Base-by-base conservation (phyloP, 2,888 invertebrate species). In the Tetragonisca angustula region DNA sequence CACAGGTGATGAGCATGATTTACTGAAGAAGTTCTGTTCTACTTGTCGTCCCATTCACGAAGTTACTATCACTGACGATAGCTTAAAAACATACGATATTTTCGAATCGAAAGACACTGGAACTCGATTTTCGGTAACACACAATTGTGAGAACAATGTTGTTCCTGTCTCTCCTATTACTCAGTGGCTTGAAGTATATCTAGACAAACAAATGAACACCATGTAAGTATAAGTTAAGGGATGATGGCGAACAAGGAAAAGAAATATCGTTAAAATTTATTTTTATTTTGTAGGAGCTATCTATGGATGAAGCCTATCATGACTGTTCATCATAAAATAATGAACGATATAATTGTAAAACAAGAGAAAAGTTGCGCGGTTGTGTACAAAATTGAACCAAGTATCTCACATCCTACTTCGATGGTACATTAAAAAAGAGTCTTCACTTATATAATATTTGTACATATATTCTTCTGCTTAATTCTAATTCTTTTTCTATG, bases 1-100 rank as follows among this genome's bases (percentile, higher is more conserved):
- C 24, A 90, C 87, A 24, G 93, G 93, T 13, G 93, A 94, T 59
- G 86, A 92, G 21, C 89, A 84, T 0, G 88, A 91, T 19, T 43
- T 87, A 4, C 87, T 95, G 69, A 89, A 91, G 71, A 87, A 91
- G 92, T 52, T 94, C 94, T 83, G 89, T 21, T 32, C 93, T 3
- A 88, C 91, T 2, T 94, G 95, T 64, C 75, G 91, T 56, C 81
- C 91, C 43, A 43, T 43, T 61, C 86, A 87, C 2, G 91, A 91
- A 11, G 85, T 91, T 4, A 94, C 95, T 27, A 93, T 93, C 2
- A 94, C 94, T n/a, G 76, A 84, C 24, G 68, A 85, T 4, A 81
- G 85, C 0, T 87, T 88, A 69, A 91, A 85, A 62, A 70, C 74
- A 11, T 74, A 86, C 69, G 76, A 87, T 21, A 75, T 68, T 13